Base-by-base conservation (phyloP, 2,888 invertebrate genomes). In the Acrobasis suavella region DNA sequence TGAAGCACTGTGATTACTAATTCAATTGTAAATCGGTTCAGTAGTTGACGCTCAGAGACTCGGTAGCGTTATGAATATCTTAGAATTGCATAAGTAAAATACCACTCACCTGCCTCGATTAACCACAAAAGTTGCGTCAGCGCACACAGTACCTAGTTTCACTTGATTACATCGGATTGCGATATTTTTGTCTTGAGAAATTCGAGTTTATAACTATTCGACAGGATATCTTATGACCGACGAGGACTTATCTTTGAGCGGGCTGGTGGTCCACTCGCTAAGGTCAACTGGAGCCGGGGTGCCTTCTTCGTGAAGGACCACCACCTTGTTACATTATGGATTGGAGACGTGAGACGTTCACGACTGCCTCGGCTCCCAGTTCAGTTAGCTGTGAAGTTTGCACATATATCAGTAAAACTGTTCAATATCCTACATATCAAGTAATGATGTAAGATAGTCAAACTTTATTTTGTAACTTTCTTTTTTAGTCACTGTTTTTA, bases 311-410 rank as follows among this genome's bases (percentile, higher is more conserved):
- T 73, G 80, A 80, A 80, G 78, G 76, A 69, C 77, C 81, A 69
- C 77, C 81, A 78, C 78, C 79, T 72, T 74, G 77, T 69, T 72
- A 75, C 74, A 71, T 68, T 66, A 67, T 69, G 68, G 67, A 67
- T 74, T 70, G 67, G 75, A 74, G 72, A 71, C 70, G 77, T 72
- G 77, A 77, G 78, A 79, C 69, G 75, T 69, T 78, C 81, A 77
- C 77, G 75, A 75, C 78, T 73, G 78, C 76, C 76, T 74, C 75
- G 68, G 77, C 75, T 70, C 80, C 78, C 77, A 74, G 75, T 81
- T 81, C 82, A 78, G 81, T 77, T 75, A 85, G 85, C 87, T 88
- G 87, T 82, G 86, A 82, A 87, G 83, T 81, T 82, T 83, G 82
- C 79, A 86, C 70, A 82, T 67, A 70, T 71, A 77, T 83, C 76